phyloP scores from a whole-genome alignment of 92 coral and sea anemone genomes.

The Siderastrea radians region DNA sequence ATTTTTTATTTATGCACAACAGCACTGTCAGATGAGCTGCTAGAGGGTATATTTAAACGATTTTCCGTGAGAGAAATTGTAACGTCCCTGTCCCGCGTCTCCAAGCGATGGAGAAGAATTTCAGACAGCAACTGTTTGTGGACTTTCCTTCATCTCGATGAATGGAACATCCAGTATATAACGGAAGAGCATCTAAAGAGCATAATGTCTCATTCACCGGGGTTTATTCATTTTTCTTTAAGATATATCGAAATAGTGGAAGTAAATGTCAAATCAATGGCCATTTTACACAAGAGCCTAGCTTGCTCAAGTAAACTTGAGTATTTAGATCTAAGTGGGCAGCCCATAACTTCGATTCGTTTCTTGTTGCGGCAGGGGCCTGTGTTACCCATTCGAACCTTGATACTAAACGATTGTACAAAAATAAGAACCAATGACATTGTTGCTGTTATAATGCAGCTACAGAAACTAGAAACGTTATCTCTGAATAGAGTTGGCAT shows the following conservation, averaged over 20 bases:
- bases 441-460: slow-evolving; percentile 39
- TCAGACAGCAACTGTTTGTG: slow-evolving; percentile 50
- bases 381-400: too few relatives aligned
- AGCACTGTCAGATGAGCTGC: slow-evolving; percentile 32
- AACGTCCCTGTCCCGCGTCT: slow-evolving; percentile 26
- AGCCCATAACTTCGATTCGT: too few relatives aligned
- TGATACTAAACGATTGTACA: not conserved
- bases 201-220: slow-evolving; percentile 49
- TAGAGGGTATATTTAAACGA: slow-evolving; percentile 22
- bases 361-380: too few relatives aligned
- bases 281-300: too few relatives aligned
- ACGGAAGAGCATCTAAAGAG: slow-evolving; percentile 35
- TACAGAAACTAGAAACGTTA: slow-evolving; percentile 26
- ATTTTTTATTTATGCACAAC: slow-evolving; percentile 18
- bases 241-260: slow-evolving; percentile 35
- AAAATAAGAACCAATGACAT: slow-evolving; percentile 21
- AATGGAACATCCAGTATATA: slow-evolving; percentile 56
- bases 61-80: slow-evolving; percentile 43
- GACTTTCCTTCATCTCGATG: slow-evolving; percentile 48
- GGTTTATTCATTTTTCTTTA: slow-evolving; percentile 38
- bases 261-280: slow-evolving; percentile 8
- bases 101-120: slow-evolving; percentile 42
- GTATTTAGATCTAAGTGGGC: too few relatives aligned
- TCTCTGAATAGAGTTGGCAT: slow-evolving; percentile 20
- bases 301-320: too few relatives aligned